These are phyloP conservation scores for Bombus pascuorum DNA, from an alignment of 1,140 invertebrate species.

Conservation along the genomic window DNA sequence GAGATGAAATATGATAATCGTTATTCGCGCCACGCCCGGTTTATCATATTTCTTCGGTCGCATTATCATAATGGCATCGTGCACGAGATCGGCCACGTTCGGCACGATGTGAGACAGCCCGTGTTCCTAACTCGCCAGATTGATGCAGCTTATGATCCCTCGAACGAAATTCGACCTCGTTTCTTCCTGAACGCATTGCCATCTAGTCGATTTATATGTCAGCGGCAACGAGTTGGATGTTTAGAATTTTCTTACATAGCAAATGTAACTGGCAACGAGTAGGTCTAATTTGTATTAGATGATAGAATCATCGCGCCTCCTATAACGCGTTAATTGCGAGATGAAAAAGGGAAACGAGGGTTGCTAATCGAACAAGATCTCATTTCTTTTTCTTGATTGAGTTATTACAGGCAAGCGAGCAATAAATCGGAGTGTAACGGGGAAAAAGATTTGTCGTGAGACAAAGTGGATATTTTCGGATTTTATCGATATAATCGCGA, in stretches of 20 bases:
- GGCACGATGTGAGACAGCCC: background rate
- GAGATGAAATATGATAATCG: constrained; percentile 78
- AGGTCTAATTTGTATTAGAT: no score
- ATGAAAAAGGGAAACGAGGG: no score
- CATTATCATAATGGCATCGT: constrained; percentile 72
- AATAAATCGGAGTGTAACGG: no score
- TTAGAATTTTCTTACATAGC: no score
- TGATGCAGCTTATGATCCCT: background rate
- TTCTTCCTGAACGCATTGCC: background rate
- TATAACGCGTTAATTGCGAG: no score
- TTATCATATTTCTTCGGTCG: constrained; percentile 77
- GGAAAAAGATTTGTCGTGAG: no score
- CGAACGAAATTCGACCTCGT: background rate
- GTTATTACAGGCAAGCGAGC: no score
- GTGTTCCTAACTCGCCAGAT: background rate
- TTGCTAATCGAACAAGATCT: no score
- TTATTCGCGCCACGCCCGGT: constrained; percentile 60
- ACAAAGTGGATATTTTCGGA: no score
- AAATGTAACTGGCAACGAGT: background rate
- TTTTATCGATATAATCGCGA: no score
- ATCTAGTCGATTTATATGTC: background rate
- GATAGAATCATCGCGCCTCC: no score
- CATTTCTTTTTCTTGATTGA: no score
- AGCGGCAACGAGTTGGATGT: background rate
- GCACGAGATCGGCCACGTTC: constrained; percentile 10